phyloP scores from a whole-genome alignment of 2,888 invertebrate genomes.

The Linnaemya vulpina region DNA sequence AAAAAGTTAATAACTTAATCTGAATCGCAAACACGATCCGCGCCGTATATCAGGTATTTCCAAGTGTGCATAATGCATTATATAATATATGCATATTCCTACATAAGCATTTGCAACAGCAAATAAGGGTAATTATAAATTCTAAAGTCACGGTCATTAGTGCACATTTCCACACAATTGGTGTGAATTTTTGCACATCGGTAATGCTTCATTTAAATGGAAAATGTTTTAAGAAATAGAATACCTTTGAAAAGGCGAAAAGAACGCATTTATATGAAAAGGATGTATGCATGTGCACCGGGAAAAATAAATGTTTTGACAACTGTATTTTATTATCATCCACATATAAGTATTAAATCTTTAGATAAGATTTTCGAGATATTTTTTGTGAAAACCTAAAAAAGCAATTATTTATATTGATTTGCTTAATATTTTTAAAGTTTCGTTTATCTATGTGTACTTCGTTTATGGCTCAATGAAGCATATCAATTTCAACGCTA shows the following conservation, averaged over 20 bases:
- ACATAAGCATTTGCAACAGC: not conserved
- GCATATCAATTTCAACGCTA: constrained; percentile 47
- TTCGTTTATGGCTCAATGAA: constrained; percentile 37
- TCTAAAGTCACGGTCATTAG: constrained; percentile 38
- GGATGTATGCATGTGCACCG: not conserved
- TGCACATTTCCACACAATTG: not conserved
- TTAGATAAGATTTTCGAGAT: not conserved
- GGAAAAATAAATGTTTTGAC: too few relatives aligned
- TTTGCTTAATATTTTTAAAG: not conserved
- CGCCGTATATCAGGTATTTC: too few relatives aligned
- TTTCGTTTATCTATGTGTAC: constrained; percentile 40
- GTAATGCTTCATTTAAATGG: not conserved
- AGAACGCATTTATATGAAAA: not conserved
- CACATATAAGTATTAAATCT: too few relatives aligned
- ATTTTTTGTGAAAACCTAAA: too few relatives aligned
- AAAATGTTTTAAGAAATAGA: constrained; percentile 11
- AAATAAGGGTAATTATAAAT: not conserved
- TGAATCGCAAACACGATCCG: too few relatives aligned
- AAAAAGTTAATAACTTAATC: too few relatives aligned
- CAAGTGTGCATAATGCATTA: not conserved
- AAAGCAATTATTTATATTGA: not conserved
- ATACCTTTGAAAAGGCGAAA: not conserved
- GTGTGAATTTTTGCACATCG: constrained; percentile 60
- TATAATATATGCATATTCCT: not conserved
- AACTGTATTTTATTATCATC: too few relatives aligned